Evolutionary conservation across 2,888 invertebrate genomes (phyloP).

Genomic region (Leptothorax acervorum): DNA sequence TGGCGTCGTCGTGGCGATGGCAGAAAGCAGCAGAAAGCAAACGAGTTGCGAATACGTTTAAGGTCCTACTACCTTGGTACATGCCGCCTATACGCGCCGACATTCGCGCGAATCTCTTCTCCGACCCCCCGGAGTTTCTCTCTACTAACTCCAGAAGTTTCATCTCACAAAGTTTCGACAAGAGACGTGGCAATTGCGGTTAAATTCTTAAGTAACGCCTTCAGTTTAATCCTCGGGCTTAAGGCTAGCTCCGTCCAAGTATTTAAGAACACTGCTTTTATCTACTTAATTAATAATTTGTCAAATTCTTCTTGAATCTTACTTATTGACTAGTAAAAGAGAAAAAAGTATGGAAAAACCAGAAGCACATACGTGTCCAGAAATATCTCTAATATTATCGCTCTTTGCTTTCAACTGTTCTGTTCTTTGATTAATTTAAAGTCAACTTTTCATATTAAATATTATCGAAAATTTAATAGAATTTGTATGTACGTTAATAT

Average conservation of each 20-base stretch:
- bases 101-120: conserved; percentile 57
- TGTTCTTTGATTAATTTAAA: conserved; percentile 28
- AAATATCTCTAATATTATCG: not conserved
- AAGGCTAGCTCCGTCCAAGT: conserved; percentile 38
- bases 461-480: conserved; percentile 32
- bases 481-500: conserved; percentile 34
- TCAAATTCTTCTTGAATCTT: not conserved
- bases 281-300: conserved; percentile 64
- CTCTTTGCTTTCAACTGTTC: not conserved
- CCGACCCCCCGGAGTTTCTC: conserved; percentile 58
- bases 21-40: conserved; percentile 23
- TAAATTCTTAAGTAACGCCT: conserved; percentile 69
- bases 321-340: not conserved
- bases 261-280: conserved; percentile 59
- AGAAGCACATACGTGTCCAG: too few relatives aligned
- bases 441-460: conserved; percentile 13
- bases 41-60: conserved; percentile 69
- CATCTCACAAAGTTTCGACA: conserved; percentile 62
- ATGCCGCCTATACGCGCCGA: conserved; percentile 38
- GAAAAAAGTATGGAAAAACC: not conserved
- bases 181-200: conserved; percentile 66
- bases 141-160: conserved; percentile 56
- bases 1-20: conserved; percentile 30
- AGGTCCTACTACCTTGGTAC: conserved; percentile 5
- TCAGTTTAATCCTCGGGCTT: conserved; percentile 47